These are phyloP conservation scores for Brassicogethes aeneus DNA, from an alignment of 2,888 invertebrate species.

Conservation along the genomic window DNA sequence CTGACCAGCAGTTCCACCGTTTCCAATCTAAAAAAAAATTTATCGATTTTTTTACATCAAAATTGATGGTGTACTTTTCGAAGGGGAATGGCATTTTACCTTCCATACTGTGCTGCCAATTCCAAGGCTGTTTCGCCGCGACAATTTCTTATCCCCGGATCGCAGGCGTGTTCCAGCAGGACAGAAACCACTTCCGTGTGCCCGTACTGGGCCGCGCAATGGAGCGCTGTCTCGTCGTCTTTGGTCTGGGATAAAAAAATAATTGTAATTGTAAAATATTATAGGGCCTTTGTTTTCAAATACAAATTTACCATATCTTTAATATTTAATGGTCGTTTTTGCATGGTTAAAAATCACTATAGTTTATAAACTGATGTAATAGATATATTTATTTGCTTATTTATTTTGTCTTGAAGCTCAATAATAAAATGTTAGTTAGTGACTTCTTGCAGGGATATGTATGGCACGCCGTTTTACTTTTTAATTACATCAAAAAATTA, in stretches of 20 bases:
- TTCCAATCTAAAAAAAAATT: slow-evolving; percentile 56
- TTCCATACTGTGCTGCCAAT: slow-evolving; percentile 86
- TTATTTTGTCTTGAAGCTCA: too few relatives aligned
- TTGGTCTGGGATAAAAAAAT: slow-evolving; percentile 54
- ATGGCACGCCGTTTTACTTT: too few relatives aligned
- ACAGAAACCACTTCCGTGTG: slow-evolving; percentile 77
- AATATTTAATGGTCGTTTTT: too few relatives aligned
- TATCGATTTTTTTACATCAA: too few relatives aligned
- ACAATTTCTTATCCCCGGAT: slow-evolving; percentile 78
- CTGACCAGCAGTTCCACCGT: slow-evolving; percentile 81
- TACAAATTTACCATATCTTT: slow-evolving; percentile 2
- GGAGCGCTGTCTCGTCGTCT: slow-evolving; percentile 85
- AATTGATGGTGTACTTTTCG: too few relatives aligned
- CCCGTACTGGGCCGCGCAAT: slow-evolving; percentile 90
- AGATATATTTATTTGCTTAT: too few relatives aligned
- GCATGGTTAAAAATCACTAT: too few relatives aligned
- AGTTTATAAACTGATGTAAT: too few relatives aligned
- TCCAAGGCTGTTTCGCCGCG: slow-evolving; percentile 89
- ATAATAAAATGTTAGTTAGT: too few relatives aligned
- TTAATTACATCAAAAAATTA: too few relatives aligned
- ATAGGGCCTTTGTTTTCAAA: slow-evolving; percentile 1
- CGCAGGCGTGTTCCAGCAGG: slow-evolving; percentile 75
- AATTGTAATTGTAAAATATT: neutral
- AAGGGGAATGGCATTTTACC: too few relatives aligned
- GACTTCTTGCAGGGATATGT: too few relatives aligned